These are phyloP conservation scores for Hydrocynus forskahlii DNA, from an alignment of 2,797 vertebrate genomes.

Conservation along the genomic window DNA sequence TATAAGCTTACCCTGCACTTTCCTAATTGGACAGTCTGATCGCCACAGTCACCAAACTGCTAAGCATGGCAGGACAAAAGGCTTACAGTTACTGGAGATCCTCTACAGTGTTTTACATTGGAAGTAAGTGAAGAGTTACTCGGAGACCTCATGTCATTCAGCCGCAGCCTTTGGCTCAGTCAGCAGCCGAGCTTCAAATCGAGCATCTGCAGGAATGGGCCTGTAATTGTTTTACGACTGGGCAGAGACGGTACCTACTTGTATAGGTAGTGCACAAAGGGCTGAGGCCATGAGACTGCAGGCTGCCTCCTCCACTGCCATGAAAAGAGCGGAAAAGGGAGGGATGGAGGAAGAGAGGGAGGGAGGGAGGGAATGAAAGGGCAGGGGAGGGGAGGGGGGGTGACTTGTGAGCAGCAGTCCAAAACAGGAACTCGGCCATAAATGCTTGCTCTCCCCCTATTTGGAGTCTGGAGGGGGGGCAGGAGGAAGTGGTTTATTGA, in stretches of 20 bases:
- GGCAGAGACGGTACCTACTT: conserved; percentile 87
- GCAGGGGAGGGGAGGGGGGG: conserved; percentile 69
- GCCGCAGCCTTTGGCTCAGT: conserved; percentile 57
- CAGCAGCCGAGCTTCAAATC: conserved; percentile 68
- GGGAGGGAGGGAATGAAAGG: conserved; percentile 67
- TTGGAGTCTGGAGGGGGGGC: conserved; percentile 83
- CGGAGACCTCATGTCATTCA: conserved; percentile 70
- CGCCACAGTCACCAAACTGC: not conserved
- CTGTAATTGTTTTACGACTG: conserved; percentile 90
- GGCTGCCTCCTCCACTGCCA: conserved; percentile 80
- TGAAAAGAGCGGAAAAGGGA: conserved; percentile 79
- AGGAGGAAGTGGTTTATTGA: conserved; percentile 86
- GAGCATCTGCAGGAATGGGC: conserved; percentile 83
- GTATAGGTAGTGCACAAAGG: conserved; percentile 86
- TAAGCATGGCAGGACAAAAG: not conserved
- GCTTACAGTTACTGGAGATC: not conserved
- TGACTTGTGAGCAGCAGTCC: conserved; percentile 66
- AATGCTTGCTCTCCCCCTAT: conserved; percentile 83
- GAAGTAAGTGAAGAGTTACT: not conserved
- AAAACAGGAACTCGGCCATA: conserved; percentile 94
- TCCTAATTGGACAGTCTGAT: not conserved
- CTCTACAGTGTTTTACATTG: not conserved
- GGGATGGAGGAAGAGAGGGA: conserved; percentile 70
- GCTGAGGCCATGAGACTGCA: conserved; percentile 81
- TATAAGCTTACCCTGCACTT: conserved; percentile 8